phyloP scores from a whole-genome alignment of 2,113 vertebrate genomes.

The Dicerorhinus sumatrensis region DNA sequence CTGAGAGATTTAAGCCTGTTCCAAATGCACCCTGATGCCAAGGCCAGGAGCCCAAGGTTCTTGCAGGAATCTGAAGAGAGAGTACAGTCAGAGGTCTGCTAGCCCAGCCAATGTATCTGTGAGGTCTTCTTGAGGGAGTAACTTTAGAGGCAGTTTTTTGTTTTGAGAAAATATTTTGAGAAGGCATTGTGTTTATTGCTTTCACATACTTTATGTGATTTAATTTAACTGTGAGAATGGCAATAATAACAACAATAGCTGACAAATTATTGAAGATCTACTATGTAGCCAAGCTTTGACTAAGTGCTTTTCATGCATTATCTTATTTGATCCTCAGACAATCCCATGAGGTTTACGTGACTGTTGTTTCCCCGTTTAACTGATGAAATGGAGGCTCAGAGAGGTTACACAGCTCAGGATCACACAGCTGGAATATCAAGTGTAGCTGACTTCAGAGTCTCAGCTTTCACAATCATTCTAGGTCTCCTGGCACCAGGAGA shows the following conservation, averaged over 20 bases:
- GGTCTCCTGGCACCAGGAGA: neutral
- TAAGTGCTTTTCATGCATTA: neutral
- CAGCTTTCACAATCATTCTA: neutral
- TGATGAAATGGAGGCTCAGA: neutral
- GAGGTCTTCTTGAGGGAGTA: neutral
- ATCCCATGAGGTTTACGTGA: neutral
- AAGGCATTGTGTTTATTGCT: neutral
- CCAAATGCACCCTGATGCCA: neutral
- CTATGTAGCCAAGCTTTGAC: neutral
- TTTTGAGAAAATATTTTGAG: constrained; percentile 46
- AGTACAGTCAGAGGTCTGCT: neutral
- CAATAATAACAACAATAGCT: neutral
- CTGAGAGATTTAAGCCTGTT: neutral
- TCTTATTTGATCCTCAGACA: constrained; percentile 17
- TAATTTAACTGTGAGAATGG: constrained; percentile 43
- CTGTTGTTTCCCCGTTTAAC: neutral
- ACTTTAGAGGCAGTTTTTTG: neutral
- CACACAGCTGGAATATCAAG: neutral
- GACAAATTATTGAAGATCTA: neutral
- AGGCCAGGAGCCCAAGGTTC: neutral
- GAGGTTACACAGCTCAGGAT: neutral
- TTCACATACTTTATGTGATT: neutral
- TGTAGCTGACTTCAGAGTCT: neutral
- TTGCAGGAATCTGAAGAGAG: neutral
- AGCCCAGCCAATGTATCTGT: too few relatives aligned